Percentiles rank a stretch among this genome's conserved stretches.
Conservation (phyloP, 2,888 invertebrate genomes). For the Athalia rosae region DNA sequence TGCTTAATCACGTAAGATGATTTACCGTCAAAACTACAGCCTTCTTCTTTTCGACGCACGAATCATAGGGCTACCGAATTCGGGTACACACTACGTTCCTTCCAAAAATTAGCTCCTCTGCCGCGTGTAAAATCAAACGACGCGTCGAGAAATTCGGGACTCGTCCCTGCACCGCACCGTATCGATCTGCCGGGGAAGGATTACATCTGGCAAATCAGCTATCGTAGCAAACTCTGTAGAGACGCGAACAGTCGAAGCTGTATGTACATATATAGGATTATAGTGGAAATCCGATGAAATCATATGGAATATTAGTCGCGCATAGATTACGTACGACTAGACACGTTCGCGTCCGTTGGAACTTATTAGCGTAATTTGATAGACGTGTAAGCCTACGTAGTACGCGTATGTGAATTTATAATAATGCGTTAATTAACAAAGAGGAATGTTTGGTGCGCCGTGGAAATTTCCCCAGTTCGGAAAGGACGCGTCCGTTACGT, state of each 20-base stretch:
- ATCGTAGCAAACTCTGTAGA: slow-evolving; percentile 21
- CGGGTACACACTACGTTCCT: too few relatives aligned
- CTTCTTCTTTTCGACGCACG: too few relatives aligned
- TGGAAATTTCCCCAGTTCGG: slow-evolving; percentile 32
- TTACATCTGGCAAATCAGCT: slow-evolving; percentile 39
- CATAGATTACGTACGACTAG: slow-evolving; percentile 28
- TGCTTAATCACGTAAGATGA: not conserved
- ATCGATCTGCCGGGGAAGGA: slow-evolving; percentile 16
- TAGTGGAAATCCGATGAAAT: slow-evolving; percentile 19
- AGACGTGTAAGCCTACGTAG: not conserved
- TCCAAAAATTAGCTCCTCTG: too few relatives aligned
- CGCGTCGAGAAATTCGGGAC: not conserved
- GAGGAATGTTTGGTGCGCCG: slow-evolving; percentile 9
- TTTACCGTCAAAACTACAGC: too few relatives aligned
- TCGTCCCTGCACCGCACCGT: not conserved
- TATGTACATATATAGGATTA: not conserved
- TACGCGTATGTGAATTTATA: not conserved
- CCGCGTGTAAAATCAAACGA: too few relatives aligned
- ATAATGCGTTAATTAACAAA: not conserved
- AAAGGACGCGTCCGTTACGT: slow-evolving; percentile 2
- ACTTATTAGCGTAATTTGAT: not conserved
- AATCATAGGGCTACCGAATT: too few relatives aligned
- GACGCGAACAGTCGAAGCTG: slow-evolving; percentile 27
- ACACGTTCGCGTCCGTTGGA: slow-evolving; percentile 18
- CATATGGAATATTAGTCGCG: slow-evolving; percentile 20